Conservation (phyloP, 2,797 vertebrate species). For the Corythornis leucogaster region DNA sequence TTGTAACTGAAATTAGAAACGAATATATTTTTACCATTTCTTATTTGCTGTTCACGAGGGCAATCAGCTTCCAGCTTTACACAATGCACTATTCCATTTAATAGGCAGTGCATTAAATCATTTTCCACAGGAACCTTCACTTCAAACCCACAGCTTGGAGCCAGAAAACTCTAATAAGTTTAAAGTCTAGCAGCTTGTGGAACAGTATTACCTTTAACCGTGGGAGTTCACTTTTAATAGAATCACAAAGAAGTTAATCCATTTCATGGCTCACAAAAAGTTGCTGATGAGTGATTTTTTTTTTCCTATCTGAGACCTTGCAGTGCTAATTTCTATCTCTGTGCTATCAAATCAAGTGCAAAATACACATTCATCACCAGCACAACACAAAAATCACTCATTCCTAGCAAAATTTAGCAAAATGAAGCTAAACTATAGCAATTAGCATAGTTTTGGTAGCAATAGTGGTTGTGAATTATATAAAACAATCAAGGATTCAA, state of each 20-base stretch:
- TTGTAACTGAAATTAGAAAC: not conserved
- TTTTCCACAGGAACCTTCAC: not conserved
- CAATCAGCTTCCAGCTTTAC: not conserved
- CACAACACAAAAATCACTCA: not conserved
- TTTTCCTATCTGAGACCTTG: not conserved
- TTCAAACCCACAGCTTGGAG: conserved; percentile 33
- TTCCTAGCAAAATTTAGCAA: not conserved
- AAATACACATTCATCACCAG: not conserved
- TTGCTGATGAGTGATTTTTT: conserved; percentile 10
- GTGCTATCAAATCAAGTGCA: not conserved
- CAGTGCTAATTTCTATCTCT: not conserved
- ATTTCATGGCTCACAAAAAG: conserved; percentile 25
- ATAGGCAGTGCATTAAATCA: not conserved
- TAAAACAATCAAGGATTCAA: not conserved
- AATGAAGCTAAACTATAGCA: not conserved
- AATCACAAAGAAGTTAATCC: not conserved
- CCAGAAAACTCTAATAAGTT: conserved; percentile 44
- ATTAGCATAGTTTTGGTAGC: not conserved
- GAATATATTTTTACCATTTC: not conserved
- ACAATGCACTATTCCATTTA: not conserved
- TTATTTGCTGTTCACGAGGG: not conserved
- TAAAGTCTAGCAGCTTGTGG: not conserved
- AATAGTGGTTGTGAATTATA: not conserved
- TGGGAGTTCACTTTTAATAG: conserved; percentile 35
- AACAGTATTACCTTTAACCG: conserved; percentile 19